These are phyloP conservation scores for Tachina lurida DNA, from an alignment of 2,888 invertebrate species.

Conservation along the genomic window DNA sequence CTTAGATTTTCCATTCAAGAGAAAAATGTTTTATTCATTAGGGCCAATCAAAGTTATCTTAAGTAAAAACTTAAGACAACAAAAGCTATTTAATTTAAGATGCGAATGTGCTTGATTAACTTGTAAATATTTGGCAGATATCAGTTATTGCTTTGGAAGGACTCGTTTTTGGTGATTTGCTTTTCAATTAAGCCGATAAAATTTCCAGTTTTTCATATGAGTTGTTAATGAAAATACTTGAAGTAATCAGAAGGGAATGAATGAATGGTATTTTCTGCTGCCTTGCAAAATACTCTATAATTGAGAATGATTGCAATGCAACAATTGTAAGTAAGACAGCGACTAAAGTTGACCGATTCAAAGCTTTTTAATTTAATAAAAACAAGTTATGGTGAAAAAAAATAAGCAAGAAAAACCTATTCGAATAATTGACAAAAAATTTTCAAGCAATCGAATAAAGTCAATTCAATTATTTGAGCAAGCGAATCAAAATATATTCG, in stretches of 20 bases:
- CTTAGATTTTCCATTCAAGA: slow-evolving; percentile 36
- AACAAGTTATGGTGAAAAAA: too few relatives aligned
- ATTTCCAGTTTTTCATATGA: background rate
- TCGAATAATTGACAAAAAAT: too few relatives aligned
- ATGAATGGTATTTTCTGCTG: background rate
- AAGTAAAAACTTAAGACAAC: slow-evolving; percentile 49
- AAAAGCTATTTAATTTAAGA: slow-evolving; percentile 55
- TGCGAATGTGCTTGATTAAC: slow-evolving; percentile 46
- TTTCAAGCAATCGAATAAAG: too few relatives aligned
- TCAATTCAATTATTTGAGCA: too few relatives aligned
- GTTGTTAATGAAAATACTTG: slow-evolving; percentile 18
- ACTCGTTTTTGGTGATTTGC: background rate
- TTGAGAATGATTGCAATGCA: too few relatives aligned
- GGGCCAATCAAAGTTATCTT: slow-evolving; percentile 67
- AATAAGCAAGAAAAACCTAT: too few relatives aligned
- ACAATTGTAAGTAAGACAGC: too few relatives aligned
- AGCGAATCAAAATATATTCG: too few relatives aligned
- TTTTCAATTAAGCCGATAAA: slow-evolving; percentile 32
- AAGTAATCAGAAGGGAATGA: background rate
- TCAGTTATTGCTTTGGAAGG: background rate
- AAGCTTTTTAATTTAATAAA: too few relatives aligned
- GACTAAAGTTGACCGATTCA: too few relatives aligned
- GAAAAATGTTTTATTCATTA: slow-evolving; percentile 70
- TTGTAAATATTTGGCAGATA: slow-evolving; percentile 10
- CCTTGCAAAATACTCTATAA: background rate